A percentile compares a stretch with the other conserved stretches of the same genome.
These are phyloP conservation scores for Blastomussa wellsi DNA, from an alignment of 92 coral and sea anemone genomes.

Conservation along the genomic window DNA sequence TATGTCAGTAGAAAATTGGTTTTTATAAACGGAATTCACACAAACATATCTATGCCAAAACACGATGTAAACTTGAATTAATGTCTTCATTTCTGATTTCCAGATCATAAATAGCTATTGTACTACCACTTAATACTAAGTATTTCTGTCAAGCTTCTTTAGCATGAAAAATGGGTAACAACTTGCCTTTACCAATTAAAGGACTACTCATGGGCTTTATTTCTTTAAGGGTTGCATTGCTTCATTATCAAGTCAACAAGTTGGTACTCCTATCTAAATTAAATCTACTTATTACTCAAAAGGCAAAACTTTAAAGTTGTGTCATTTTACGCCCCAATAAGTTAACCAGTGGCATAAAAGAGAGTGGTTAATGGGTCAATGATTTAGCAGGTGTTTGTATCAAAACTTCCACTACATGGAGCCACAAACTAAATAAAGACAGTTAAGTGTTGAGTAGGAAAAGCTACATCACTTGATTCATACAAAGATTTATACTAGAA, in stretches of 20 bases:
- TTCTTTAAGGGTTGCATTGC: neutral
- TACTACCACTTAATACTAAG: neutral
- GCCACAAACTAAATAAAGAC: neutral
- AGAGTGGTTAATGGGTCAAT: conserved; percentile 25
- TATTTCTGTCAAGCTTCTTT: neutral
- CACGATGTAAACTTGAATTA: neutral
- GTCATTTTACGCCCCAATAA: conserved; percentile 25
- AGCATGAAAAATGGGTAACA: neutral
- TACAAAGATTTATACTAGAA: neutral
- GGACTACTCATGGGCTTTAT: neutral
- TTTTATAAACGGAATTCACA: neutral
- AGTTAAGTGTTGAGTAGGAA: neutral
- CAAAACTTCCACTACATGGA: neutral
- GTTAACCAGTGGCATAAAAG: neutral
- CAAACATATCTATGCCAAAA: neutral
- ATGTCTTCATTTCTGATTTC: neutral
- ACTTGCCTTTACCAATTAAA: neutral
- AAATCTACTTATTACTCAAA: conserved; percentile 7
- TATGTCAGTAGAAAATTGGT: neutral
- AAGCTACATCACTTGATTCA: neutral
- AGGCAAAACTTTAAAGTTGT: neutral
- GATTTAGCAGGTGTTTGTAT: conserved; percentile 28
- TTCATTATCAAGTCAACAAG: neutral
- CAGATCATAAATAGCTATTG: neutral
- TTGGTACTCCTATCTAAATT: neutral